A percentile compares a stretch with the other conserved stretches of the same genome.
phyloP scores from a whole-genome alignment of 2,113 vertebrate species.

The Gymnorhina tibicen region DNA sequence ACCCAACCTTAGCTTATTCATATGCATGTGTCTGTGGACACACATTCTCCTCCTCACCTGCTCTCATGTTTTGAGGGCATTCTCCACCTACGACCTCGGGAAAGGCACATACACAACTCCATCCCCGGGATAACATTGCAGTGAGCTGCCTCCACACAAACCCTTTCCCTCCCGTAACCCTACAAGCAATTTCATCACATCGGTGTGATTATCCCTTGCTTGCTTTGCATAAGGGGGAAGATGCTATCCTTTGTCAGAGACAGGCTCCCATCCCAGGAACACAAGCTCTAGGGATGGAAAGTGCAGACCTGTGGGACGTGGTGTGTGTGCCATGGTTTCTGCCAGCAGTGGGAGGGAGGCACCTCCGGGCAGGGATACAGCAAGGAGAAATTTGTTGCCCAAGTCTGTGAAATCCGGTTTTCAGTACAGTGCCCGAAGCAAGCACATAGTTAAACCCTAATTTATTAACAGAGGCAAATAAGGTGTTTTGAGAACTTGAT shows the following conservation, averaged over 20 bases:
- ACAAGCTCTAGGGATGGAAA: neutral
- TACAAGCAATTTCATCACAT: neutral
- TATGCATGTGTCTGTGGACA: neutral
- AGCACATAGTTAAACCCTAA: conserved; percentile 9
- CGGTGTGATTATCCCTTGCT: neutral
- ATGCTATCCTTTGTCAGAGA: neutral
- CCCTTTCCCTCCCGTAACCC: neutral
- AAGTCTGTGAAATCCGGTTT: neutral
- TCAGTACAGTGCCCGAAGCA: neutral
- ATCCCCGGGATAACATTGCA: neutral
- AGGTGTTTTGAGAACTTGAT: neutral
- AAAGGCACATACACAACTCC: neutral
- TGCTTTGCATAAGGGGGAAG: neutral
- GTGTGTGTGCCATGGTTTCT: neutral
- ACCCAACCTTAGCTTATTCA: no score
- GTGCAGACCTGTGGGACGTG: neutral
- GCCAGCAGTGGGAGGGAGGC: neutral
- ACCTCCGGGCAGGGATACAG: neutral
- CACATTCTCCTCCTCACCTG: neutral
- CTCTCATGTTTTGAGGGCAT: neutral
- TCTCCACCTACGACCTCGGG: accelerated
- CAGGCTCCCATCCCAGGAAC: neutral
- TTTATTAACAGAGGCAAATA: conserved; percentile 53
- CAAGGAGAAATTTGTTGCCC: neutral
- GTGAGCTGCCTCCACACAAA: neutral